Conservation (phyloP, 2,113 vertebrate genomes). For the Cyanocitta stelleri region DNA sequence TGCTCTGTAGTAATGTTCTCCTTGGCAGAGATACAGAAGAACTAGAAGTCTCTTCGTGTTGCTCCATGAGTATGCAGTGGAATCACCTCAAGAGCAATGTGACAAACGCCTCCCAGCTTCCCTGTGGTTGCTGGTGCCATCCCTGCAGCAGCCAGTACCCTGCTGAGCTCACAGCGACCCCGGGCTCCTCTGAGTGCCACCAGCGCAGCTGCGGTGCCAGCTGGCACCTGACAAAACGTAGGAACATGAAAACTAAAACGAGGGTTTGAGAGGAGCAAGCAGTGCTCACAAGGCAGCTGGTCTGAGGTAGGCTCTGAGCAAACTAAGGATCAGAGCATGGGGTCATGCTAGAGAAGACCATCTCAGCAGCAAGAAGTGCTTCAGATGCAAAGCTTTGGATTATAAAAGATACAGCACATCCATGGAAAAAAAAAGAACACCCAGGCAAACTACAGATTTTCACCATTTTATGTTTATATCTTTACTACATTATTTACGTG, state of each 20-base stretch:
- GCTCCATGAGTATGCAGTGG: background rate
- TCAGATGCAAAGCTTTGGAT: background rate
- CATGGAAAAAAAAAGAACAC: background rate
- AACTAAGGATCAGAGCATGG: background rate
- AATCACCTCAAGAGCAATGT: background rate
- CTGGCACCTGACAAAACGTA: background rate
- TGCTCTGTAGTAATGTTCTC: background rate
- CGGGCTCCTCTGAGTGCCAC: rapidly evolving
- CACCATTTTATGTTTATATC: background rate
- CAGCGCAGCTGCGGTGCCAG: rapidly evolving
- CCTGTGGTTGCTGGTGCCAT: background rate
- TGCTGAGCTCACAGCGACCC: background rate
- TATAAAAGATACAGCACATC: background rate
- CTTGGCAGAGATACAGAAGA: background rate
- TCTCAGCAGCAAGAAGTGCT: background rate
- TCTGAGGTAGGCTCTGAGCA: background rate
- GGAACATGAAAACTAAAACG: background rate
- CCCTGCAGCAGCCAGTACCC: background rate
- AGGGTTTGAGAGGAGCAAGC: background rate
- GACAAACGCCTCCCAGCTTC: background rate
- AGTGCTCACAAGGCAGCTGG: background rate
- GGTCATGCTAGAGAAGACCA: background rate
- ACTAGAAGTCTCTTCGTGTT: background rate
- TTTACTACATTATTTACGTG: background rate
- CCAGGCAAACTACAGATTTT: background rate